A percentile compares a stretch with the other conserved stretches of the same genome.
Conservation (phyloP, 2,113 vertebrate species). For the Carassius gibelio region DNA sequence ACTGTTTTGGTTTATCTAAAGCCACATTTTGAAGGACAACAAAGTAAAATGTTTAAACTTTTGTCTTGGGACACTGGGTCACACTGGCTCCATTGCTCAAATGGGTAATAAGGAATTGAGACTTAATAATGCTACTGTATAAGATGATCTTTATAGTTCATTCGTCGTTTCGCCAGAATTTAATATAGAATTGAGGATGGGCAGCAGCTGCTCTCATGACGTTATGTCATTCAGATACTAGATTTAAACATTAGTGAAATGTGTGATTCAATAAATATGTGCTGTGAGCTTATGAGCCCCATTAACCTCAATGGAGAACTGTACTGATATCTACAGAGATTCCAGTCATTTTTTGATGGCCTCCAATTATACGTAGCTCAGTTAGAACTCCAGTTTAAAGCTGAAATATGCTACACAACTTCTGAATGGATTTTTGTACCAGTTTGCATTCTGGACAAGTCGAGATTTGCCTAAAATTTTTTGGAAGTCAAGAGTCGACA, state of each 20-base stretch:
- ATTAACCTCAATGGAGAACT: not conserved
- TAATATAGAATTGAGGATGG: not conserved
- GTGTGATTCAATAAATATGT: not conserved
- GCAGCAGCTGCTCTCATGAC: not conserved
- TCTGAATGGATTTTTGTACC: not conserved
- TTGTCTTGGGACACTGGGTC: not conserved
- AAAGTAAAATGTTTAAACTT: conserved; percentile 31
- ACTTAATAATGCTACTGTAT: not conserved
- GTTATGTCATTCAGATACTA: not conserved
- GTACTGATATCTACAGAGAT: not conserved
- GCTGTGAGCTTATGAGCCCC: not conserved
- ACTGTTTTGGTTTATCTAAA: not conserved
- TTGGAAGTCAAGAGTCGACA: not conserved
- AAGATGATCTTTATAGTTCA: too few relatives aligned
- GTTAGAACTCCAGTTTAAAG: not conserved
- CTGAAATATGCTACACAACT: not conserved
- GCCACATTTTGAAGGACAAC: too few relatives aligned
- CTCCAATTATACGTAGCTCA: not conserved
- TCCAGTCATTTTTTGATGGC: not conserved
- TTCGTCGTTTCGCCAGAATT: not conserved
- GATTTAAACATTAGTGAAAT: not conserved
- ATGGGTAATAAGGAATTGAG: not conserved
- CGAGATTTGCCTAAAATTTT: not conserved
- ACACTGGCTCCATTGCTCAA: not conserved
- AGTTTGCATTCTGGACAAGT: not conserved